phyloP scores from a whole-genome alignment of 2,888 invertebrate species.

The Caenorhabditis zanzibari region DNA sequence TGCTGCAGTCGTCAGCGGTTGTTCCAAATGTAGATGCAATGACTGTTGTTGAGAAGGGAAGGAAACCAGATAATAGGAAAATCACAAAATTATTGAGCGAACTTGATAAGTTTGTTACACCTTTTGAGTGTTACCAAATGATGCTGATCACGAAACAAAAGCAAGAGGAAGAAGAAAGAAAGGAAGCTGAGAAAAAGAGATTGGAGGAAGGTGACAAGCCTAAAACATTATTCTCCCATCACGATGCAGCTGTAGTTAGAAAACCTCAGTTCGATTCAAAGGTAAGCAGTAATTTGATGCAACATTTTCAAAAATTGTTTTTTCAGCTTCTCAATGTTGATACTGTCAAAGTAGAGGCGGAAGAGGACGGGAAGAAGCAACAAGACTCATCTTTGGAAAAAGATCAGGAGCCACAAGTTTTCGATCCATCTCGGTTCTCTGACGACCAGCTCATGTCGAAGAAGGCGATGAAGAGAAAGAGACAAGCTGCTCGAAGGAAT shows the following conservation, averaged over 20 bases:
- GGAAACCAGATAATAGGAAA: constrained; percentile 16
- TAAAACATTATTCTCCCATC: constrained; percentile 71
- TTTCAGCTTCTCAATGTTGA: constrained; percentile 50
- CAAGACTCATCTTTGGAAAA: neutral
- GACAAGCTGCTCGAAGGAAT: constrained; percentile 56
- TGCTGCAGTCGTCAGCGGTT: constrained; percentile 21
- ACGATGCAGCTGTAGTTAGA: constrained; percentile 68
- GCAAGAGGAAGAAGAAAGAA: constrained; percentile 59
- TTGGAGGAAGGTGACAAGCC: constrained; percentile 53
- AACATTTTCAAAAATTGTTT: neutral
- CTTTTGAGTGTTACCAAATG: constrained; percentile 71
- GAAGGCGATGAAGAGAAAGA: constrained; percentile 70
- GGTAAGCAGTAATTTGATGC: constrained; percentile 1
- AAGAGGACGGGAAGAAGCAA: neutral
- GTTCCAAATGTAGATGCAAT: neutral
- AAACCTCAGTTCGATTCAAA: constrained; percentile 66
- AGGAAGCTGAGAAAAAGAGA: constrained; percentile 58
- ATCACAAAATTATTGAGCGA: constrained; percentile 19
- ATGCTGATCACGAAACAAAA: constrained; percentile 68
- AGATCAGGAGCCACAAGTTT: constrained; percentile 31
- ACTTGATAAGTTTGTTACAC: constrained; percentile 71
- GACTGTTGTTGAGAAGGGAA: constrained; percentile 46
- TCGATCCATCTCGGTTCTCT: constrained; percentile 54
- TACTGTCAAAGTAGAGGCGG: constrained; percentile 4
- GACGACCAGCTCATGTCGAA: constrained; percentile 72